phyloP scores from a whole-genome alignment of 1,140 invertebrate species.

The Panonychus citri region DNA sequence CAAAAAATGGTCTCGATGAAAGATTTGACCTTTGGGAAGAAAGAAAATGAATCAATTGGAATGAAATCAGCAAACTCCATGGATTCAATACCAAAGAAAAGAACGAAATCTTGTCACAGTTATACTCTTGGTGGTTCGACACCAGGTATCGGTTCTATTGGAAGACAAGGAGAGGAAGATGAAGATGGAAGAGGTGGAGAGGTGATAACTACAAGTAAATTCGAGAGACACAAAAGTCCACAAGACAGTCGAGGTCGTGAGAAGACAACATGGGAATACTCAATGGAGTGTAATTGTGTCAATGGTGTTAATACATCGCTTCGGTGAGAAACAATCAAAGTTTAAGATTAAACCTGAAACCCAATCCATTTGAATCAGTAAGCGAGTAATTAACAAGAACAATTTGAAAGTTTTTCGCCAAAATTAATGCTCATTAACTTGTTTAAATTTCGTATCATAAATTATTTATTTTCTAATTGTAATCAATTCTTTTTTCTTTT shows the following conservation, averaged over 20 bases:
- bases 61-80: no score
- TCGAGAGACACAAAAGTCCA: background rate
- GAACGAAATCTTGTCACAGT: no score
- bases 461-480: background rate
- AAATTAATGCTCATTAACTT: no score
- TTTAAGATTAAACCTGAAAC: no score
- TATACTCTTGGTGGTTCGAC: no score
- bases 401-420: no score
- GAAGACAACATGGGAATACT: slow-evolving; percentile 1
- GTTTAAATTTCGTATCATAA: no score
- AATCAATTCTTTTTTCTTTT: background rate
- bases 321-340: background rate
- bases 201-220: background rate
- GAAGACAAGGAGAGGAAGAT: background rate
- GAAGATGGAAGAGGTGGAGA: background rate
- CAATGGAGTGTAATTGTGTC: slow-evolving; percentile 1
- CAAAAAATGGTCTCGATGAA: background rate
- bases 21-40: background rate
- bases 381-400: no score
- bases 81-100: no score
- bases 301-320: background rate
- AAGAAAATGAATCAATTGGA: no score
- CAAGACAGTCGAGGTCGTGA: background rate
- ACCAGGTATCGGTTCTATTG: background rate
- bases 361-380: no score